Percentiles rank a stretch among this genome's conserved stretches.
Conservation (phyloP, 2,113 vertebrate genomes). For the Dicentrarchus labrax region DNA sequence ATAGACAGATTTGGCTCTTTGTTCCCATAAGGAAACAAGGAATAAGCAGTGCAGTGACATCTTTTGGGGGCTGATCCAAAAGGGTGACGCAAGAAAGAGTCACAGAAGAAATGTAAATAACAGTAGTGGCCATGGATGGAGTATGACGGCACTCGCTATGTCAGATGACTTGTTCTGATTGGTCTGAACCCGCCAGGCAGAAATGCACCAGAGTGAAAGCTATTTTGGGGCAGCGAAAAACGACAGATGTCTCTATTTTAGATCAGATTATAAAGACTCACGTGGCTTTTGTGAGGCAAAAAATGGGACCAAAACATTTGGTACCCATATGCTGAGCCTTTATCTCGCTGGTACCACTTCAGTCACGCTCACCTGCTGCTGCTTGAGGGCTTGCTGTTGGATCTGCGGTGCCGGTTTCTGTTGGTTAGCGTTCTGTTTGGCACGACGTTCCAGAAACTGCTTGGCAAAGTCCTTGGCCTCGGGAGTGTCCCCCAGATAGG, state of each 20-base stretch:
- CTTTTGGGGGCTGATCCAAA: constrained; percentile 9
- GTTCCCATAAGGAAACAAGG: background rate
- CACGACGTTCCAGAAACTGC: constrained; percentile 99
- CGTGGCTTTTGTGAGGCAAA: background rate
- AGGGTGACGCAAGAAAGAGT: constrained; percentile 6
- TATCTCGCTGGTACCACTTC: background rate
- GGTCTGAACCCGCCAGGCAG: background rate
- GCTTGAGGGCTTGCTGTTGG: constrained; percentile 79
- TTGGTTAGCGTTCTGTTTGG: constrained; percentile 97
- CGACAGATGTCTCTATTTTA: background rate
- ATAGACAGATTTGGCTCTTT: background rate
- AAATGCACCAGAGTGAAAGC: background rate
- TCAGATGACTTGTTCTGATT: background rate
- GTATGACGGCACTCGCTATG: background rate
- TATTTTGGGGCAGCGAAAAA: background rate
- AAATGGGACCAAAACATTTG: background rate
- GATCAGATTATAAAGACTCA: background rate
- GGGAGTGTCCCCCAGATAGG: constrained; percentile 96
- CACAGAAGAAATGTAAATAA: constrained; percentile 13
- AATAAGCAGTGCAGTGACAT: background rate
- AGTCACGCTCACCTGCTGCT: constrained; percentile 41
- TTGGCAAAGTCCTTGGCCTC: constrained; percentile 99
- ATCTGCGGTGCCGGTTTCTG: constrained; percentile 88
- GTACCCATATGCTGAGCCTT: background rate
- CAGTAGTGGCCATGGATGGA: background rate